phyloP scores from a whole-genome alignment of 2,888 invertebrate genomes.

The Pecten maximus region DNA sequence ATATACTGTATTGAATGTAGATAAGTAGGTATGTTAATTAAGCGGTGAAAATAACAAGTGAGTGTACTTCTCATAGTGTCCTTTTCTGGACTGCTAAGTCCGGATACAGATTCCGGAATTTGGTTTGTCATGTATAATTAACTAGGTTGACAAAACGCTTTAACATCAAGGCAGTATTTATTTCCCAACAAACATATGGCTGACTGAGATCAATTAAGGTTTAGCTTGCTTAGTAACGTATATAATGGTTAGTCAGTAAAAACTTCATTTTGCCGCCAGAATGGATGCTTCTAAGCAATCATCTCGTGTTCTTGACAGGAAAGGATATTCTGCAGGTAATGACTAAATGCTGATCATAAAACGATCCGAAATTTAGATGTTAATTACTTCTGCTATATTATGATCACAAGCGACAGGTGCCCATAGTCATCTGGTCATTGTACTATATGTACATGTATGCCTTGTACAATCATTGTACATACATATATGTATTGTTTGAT shows the following conservation, averaged over 20 bases:
- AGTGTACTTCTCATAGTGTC: too few species aligned
- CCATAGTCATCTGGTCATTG: neutral
- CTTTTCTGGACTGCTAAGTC: too few species aligned
- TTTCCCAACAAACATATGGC: neutral
- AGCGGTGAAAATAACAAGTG: too few species aligned
- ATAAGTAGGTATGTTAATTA: neutral
- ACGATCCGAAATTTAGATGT: neutral
- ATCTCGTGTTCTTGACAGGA: neutral
- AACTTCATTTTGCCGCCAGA: neutral
- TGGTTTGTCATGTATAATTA: neutral
- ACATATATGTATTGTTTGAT: too few species aligned
- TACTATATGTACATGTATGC: neutral
- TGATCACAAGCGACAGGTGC: neutral
- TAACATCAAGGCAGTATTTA: neutral
- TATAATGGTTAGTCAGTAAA: neutral
- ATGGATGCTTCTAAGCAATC: neutral
- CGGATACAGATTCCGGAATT: neutral
- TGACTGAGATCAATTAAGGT: neutral
- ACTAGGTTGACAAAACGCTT: neutral
- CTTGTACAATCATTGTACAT: too few species aligned
- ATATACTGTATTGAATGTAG: neutral
- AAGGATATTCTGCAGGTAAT: neutral
- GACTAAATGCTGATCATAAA: neutral
- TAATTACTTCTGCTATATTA: neutral
- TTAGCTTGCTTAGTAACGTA: conserved; percentile 22